phyloP scores from a whole-genome alignment of 2,113 vertebrate genomes.

The Penelope pileata region DNA sequence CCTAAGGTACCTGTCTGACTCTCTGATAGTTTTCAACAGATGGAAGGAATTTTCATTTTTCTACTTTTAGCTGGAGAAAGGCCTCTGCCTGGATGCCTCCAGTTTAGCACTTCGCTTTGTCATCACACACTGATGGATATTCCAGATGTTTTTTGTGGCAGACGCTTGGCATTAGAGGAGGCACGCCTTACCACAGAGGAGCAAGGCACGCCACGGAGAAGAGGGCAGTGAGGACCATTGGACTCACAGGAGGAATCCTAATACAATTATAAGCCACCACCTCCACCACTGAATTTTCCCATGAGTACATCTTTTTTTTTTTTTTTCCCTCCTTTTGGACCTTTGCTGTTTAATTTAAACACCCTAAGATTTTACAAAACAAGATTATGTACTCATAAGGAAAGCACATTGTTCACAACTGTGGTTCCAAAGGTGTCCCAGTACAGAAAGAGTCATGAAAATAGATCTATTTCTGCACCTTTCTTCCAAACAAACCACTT shows the following conservation, averaged over 20 bases:
- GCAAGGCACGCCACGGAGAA: neutral
- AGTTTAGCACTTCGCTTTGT: neutral
- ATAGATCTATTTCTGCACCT: neutral
- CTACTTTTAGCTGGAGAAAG: neutral
- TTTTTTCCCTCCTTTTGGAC: neutral
- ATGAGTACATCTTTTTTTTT: neutral
- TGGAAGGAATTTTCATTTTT: neutral
- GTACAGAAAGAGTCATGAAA: neutral
- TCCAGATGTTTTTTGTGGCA: neutral
- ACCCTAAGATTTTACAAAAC: neutral
- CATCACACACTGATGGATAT: neutral
- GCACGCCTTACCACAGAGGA: neutral
- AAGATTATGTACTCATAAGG: neutral
- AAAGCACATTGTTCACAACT: neutral
- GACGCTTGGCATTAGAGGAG: neutral
- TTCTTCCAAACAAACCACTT: constrained; percentile 27
- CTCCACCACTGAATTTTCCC: neutral
- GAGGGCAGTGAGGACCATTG: neutral
- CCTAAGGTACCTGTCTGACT: too few species aligned
- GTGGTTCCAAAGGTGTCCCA: neutral
- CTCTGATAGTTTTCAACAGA: too few species aligned
- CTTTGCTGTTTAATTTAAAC: neutral
- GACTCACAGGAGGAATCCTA: neutral
- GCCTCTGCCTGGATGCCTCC: neutral
- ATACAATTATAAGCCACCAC: neutral